Base-by-base conservation (phyloP, 2,888 invertebrate species). In the Iphiclides podalirius region DNA sequence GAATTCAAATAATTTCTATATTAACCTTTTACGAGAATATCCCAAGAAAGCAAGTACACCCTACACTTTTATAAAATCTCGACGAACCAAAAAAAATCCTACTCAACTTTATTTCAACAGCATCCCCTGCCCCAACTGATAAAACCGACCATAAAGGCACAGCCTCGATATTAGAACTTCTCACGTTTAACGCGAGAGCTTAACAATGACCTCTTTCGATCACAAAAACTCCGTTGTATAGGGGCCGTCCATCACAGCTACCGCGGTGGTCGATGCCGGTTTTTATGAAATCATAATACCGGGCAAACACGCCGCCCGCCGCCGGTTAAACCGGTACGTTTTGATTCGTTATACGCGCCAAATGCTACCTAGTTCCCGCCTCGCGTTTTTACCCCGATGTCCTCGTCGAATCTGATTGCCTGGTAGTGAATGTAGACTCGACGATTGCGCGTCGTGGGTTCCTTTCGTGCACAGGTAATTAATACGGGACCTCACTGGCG, bases 261-360 rank as follows among this genome's bases (percentile, higher is more conserved):
- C n/a, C 2, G n/a, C 8, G 26, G 8, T 2, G 2, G 2, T 12
- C 38, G 26, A 44, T 40, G 36, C 50, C 50, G 36, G 45, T 50
- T 45, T 34, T 31, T 31, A 31, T 8, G 26, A 13, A 12, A 31
- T 37, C 28, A 41, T 42, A 37, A 34, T 16, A 28, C 35, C 44
- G 4, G 36, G 6, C 28, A 41, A 40, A 36, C 17, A 11, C 11
- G 47, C n/a, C n/a, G n/a, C n/a, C n/a, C n/a, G n/a, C n/a, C n/a
- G 28, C 41, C 40, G 8, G 47, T 20, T 9, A 9, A 39, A 50
- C 50, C 50, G 50, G 50, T 50, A 26, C 26, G 13, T 26, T 33
- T 37, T 40, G 28, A 23, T 40, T 31, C 36, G 35, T 39, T 34
- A 16, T 28, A 26, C 35, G 44, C 40, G 12, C 34, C 15, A 15